Conservation (phyloP, 2,797 vertebrate species). For the Gadopsis bispinosus region DNA sequence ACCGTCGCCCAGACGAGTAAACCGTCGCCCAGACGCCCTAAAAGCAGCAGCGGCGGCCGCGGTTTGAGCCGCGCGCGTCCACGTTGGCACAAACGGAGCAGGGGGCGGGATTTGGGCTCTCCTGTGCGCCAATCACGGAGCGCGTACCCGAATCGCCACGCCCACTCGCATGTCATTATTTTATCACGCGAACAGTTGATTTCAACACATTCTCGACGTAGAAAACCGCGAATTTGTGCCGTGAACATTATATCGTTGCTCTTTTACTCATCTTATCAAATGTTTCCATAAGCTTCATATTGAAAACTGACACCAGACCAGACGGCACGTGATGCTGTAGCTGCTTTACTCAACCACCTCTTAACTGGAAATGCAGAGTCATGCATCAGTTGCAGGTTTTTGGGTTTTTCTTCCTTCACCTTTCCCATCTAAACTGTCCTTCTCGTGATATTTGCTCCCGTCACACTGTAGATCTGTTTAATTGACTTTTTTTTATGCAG, state of each 20-base stretch:
- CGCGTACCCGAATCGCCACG: constrained; percentile 30
- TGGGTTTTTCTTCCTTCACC: no score
- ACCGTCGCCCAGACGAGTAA: no score
- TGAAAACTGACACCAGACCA: no score
- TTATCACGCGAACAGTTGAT: neutral
- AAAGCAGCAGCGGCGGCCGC: no score
- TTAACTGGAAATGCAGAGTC: constrained; percentile 31
- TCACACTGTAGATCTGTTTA: neutral
- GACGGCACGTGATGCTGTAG: neutral
- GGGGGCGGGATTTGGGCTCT: constrained; percentile 36
- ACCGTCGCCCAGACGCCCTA: no score
- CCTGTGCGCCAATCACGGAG: constrained; percentile 55
- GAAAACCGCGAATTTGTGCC: neutral
- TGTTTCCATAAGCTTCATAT: no score
- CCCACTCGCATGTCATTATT: constrained; percentile 13
- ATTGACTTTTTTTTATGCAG: neutral
- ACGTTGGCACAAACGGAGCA: constrained; percentile 43
- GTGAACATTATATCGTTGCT: neutral
- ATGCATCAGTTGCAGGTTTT: constrained; percentile 31
- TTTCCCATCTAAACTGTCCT: neutral
- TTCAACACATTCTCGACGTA: neutral
- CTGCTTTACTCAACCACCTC: neutral
- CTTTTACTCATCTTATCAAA: neutral
- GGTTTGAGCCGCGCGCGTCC: neutral
- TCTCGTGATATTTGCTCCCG: neutral